phyloP scores from a whole-genome alignment of 2,113 vertebrate genomes.

The Hucho hucho region DNA sequence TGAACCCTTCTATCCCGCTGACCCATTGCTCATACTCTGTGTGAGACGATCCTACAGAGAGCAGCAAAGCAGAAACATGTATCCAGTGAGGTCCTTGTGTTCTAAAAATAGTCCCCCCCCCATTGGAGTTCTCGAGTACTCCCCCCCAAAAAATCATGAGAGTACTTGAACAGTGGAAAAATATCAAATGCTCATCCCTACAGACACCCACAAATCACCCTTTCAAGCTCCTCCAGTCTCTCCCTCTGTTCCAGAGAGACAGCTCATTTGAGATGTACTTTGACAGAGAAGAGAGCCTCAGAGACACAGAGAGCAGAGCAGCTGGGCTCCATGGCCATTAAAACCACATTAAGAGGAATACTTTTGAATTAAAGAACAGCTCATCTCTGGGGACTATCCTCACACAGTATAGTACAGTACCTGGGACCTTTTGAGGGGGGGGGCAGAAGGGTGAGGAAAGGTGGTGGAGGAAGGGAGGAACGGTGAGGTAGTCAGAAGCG shows the following conservation, averaged over 20 bases:
- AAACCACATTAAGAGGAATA: conserved; percentile 78
- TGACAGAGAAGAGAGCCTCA: conserved; percentile 83
- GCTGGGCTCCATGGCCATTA: conserved; percentile 75
- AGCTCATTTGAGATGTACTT: conserved; percentile 81
- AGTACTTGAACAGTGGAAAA: conserved; percentile 1
- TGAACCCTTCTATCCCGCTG: background rate
- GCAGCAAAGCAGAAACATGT: background rate
- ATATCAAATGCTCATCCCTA: background rate
- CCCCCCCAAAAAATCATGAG: background rate
- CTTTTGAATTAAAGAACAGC: conserved; percentile 87
- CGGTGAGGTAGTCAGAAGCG: no score
- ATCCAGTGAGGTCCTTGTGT: background rate
- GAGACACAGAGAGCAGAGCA: conserved; percentile 48
- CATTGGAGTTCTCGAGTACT: background rate
- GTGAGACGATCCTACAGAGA: background rate
- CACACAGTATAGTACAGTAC: conserved; percentile 52
- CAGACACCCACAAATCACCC: conserved; percentile 8
- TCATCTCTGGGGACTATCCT: conserved; percentile 81
- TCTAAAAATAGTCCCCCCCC: background rate
- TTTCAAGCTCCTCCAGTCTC: conserved; percentile 39
- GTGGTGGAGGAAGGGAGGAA: no score
- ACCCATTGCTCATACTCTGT: background rate
- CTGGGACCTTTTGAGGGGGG: conserved; percentile 62
- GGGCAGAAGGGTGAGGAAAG: conserved; percentile 41
- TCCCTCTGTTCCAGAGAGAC: background rate